Conservation (phyloP, 2,113 vertebrate species). For the Aix galericulata region DNA sequence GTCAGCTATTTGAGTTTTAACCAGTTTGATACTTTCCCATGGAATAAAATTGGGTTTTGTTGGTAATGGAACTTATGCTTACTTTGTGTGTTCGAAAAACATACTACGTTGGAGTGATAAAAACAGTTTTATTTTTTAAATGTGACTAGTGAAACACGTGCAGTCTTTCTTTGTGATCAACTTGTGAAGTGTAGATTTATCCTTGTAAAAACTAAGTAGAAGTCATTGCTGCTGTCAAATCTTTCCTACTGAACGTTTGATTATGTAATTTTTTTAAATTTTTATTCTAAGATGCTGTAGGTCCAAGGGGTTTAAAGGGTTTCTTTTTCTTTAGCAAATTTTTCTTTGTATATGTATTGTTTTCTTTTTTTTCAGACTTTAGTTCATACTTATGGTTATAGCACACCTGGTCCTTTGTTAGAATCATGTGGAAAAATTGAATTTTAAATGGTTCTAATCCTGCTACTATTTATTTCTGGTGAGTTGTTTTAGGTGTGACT, state of each 20-base stretch:
- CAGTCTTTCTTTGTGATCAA: not conserved
- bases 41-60: not conserved
- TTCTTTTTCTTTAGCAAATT: not conserved
- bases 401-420: not conserved
- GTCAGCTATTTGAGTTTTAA: not conserved
- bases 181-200: not conserved
- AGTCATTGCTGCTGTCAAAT: not conserved
- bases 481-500: not conserved
- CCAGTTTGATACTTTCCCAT: not conserved
- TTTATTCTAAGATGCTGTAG: not conserved
- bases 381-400: not conserved
- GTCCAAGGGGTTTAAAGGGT: not conserved
- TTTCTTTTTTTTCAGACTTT: conserved; percentile 4
- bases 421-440: not conserved
- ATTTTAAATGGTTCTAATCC: not conserved
- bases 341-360: not conserved
- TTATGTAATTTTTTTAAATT: not conserved
- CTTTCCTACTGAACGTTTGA: not conserved
- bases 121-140: not conserved
- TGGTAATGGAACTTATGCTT: not conserved
- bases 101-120: not conserved
- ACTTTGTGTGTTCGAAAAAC: not conserved
- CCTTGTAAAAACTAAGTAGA: not conserved
- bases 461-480: not conserved
- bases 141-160: fast-evolving